phyloP scores from a whole-genome alignment of 2,797 vertebrate species.

The Anguilla pacifica region DNA sequence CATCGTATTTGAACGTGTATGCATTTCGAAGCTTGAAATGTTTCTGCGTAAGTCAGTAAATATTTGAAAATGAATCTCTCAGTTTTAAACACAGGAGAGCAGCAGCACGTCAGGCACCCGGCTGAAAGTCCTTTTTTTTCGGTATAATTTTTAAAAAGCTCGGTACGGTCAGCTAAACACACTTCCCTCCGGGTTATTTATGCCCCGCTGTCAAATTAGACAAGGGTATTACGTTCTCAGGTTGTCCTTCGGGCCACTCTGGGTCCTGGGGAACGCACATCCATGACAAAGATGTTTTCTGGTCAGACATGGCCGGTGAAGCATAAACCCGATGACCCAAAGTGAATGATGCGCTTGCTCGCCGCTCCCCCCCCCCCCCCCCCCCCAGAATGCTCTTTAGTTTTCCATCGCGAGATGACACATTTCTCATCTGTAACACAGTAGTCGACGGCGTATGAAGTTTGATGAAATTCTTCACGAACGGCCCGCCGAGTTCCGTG shows the following conservation, averaged over 20 bases:
- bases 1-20: background rate
- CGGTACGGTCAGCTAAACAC: background rate
- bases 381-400: background rate
- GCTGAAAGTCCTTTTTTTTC: background rate
- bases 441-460: background rate
- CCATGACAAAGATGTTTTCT: background rate
- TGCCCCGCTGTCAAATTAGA: background rate
- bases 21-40: background rate
- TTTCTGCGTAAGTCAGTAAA: background rate
- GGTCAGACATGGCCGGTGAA: background rate
- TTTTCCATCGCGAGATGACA: background rate
- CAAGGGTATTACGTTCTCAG: background rate
- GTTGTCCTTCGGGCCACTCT: background rate
- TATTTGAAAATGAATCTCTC: no score
- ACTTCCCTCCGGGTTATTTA: background rate
- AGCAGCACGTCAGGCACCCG: background rate
- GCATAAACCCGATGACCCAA: background rate
- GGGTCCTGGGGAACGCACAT: background rate
- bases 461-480: background rate
- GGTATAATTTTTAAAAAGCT: background rate
- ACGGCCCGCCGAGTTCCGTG: background rate
- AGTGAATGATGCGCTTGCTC: background rate
- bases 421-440: background rate
- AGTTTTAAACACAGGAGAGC: background rate
- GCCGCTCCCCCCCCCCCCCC: no score